Evolutionary conservation across 2,888 invertebrate genomes (phyloP), one percentile per base, ranked within the genome.

Genomic region (Lepidochitona cinerea): DNA sequence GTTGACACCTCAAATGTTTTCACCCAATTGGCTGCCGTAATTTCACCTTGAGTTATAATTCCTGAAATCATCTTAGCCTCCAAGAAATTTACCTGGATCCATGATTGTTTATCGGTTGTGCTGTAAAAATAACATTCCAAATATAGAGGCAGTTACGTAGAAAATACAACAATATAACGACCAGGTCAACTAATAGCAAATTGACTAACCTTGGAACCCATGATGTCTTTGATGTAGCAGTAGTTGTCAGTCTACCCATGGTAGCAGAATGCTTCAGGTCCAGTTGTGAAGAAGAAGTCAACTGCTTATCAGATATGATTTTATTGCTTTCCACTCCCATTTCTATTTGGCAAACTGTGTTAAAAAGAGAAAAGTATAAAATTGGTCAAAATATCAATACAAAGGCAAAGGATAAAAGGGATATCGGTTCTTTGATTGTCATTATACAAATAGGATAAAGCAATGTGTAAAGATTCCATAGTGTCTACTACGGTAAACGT

Each of bases 11-110:
- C 14, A 26, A 33, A 70, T 18, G 37, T 36, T 33, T 32, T 70
- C 18, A 49, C 59, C 70, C 70, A 70, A 5, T 54, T 33, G 26
- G 14, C n/a, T 33, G 75, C 70, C 23, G 77, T 76, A 4, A 78
- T 78, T 12, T 75, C 74, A 9, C 66, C 72, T 23, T 59, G 32
- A 32, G 65, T 65, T 6, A 32, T 65, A 23, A 65, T 32, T 32
- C 65, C 65, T 32, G 65, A 9, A 32, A 65, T 12, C 33, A 14
- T 23, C 9, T 65, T 29, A 9, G 87, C 83, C n/a, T 74, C 53
- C 12, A 78, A 75, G 72, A 85, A 79, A 65, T 87, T 84, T 14
- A 87, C 83, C 70, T 84, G 82, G 23, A 84, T 82, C 85, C 85
- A 86, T 69, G 81, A 81, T 53, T 82, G 78, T 7, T 79, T 81